Evolutionary conservation across 2,797 vertebrate genomes (phyloP), one percentile per base, ranked within the genome.

Genomic region (Chloroceryle amazona): DNA sequence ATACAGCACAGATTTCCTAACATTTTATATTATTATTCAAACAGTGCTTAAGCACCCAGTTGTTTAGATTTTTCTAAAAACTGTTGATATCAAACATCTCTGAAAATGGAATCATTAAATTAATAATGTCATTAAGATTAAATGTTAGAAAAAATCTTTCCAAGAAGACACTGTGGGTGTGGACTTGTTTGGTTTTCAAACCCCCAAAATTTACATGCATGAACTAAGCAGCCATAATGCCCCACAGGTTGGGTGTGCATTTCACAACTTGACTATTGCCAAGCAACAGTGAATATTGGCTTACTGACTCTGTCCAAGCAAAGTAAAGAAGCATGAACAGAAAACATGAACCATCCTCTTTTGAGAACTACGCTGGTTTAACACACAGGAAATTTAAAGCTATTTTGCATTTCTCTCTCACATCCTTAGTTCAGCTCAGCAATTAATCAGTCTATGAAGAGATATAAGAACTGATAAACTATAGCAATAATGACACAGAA

Each of bases 51-150:
- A 74, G 39, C n/a, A 89, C 25, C 4, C 42, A 41, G 60, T 60
- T 78, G 68, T 79, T 92, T n/a, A 55, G 54, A 81, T 55, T 87
- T 83, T 39, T 42, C 51, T 46, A 90, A 75, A 80, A 90, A 68
- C 2, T 37, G 31, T 26, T 9, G 3, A 54, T 68, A 68, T 13
- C 83, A 81, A 90, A 23, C 47, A 65, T 78, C 81, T 96, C 95
- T 91, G 86, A 93, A 96, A 93, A 93, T 68, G 37, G 91, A 91
- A 75, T 58, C 84, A 93, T 68, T 88, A 95, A 71, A 71, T 92
- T 89, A 94, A 89, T 80, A 95, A 86, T 22, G 13, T 39, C 78
- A 51, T 81, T 74, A 81, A 91, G 92, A 96, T 37, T 74, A 85
- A 79, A 88, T 47, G 76, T n/a, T 91, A 70, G 71, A 33, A 82